Evolutionary conservation across 2,888 invertebrate genomes (phyloP).

Genomic region (Drosophila cracens): DNA sequence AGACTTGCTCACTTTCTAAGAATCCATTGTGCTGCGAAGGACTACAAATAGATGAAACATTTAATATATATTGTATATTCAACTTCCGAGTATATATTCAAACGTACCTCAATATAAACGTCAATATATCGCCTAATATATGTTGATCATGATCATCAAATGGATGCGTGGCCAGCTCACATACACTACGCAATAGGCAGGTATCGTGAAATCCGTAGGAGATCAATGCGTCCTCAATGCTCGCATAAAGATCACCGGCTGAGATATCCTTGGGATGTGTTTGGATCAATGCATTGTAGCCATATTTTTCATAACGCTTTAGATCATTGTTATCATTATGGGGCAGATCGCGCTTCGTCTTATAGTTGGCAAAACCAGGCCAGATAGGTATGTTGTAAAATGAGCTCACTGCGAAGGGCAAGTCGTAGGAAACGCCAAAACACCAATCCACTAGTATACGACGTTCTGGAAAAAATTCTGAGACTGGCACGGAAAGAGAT

Average conservation of each 20-base stretch:
- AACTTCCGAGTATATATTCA: fast-evolving
- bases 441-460: constrained; percentile 83
- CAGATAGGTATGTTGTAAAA: constrained; percentile 84
- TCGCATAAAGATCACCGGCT: constrained; percentile 83
- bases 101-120: constrained; percentile 89
- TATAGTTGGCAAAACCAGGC: constrained; percentile 77
- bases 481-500: constrained; percentile 82
- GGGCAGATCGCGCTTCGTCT: constrained; percentile 43
- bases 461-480: constrained; percentile 79
- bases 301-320: constrained; percentile 61
- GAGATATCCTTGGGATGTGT: constrained; percentile 83
- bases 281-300: constrained; percentile 35
- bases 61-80: not conserved
- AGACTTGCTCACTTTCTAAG: constrained; percentile 85
- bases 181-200: constrained; percentile 89
- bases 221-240: constrained; percentile 78
- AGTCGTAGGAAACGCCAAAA: constrained; percentile 82
- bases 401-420: constrained; percentile 73
- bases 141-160: constrained; percentile 86
- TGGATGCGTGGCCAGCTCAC: constrained; percentile 89
- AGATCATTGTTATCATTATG: constrained; percentile 20
- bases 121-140: constrained; percentile 89
- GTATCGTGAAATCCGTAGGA: constrained; percentile 87
- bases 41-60: constrained; percentile 66
- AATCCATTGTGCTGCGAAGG: constrained; percentile 87